Evolutionary conservation across 1,140 invertebrate species (phyloP).

Genomic region (Hormaphis cornu): DNA sequence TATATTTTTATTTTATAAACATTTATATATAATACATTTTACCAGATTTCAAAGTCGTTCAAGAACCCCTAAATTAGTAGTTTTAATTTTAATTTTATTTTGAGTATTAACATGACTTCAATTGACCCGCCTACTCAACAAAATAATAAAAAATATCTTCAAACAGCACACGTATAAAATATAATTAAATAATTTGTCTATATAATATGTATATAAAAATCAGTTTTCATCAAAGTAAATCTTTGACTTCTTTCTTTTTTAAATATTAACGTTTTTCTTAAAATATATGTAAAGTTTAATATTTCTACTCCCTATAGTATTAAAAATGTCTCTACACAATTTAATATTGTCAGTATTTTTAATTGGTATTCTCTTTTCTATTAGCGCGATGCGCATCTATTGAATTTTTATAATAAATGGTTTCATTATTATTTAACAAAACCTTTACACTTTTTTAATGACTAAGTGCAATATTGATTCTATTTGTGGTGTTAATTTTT

Average conservation of each 20-base stretch:
- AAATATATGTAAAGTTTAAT: neutral
- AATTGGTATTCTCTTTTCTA: neutral
- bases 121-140: neutral
- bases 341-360: neutral
- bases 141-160: neutral
- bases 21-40: no score
- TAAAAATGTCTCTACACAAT: neutral
- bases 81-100: neutral
- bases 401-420: neutral
- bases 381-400: neutral
- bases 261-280: no score
- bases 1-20: no score
- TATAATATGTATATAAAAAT: neutral
- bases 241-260: neutral
- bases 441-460: neutral
- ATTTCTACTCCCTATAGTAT: neutral
- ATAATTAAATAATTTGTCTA: neutral
- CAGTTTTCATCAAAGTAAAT: neutral
- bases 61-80: no score
- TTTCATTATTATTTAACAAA: neutral
- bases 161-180: neutral
- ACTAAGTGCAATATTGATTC: neutral
- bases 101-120: neutral
- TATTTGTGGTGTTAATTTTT: neutral
- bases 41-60: no score